Evolutionary conservation across 2,113 vertebrate genomes (phyloP).

Genomic region (Pycnonotus jocosus): DNA sequence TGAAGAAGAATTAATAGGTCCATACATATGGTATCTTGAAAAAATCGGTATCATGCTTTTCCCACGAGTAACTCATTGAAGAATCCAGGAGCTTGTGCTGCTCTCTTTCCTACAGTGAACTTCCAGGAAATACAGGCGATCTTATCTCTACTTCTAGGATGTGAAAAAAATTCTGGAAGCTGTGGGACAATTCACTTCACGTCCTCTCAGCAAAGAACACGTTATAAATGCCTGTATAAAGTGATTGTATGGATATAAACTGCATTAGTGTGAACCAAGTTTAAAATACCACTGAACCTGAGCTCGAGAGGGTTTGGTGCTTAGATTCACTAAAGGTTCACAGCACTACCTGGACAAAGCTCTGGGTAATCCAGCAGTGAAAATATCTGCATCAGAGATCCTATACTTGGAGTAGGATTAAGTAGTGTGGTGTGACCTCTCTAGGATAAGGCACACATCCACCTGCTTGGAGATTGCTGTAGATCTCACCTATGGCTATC

Average conservation of each 20-base stretch:
- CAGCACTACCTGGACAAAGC: background rate
- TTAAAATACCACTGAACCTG: background rate
- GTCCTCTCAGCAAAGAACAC: background rate
- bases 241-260: background rate
- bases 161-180: background rate
- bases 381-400: background rate
- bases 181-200: background rate
- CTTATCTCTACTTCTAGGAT: background rate
- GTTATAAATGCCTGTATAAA: background rate
- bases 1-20: background rate
- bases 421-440: background rate
- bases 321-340: background rate
- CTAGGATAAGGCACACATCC: background rate
- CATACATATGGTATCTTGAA: background rate
- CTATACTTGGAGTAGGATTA: background rate
- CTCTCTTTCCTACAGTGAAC: background rate
- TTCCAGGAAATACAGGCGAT: background rate
- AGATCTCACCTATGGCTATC: background rate
- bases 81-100: background rate
- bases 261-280: background rate
- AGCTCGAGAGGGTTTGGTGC: background rate
- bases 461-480: background rate
- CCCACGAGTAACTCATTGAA: background rate
- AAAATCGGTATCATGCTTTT: background rate
- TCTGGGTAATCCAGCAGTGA: background rate